Percentiles rank a stretch among this genome's conserved stretches.
Evolutionary conservation across 2,888 invertebrate species (phyloP).

Genomic region (Proisotoma minuta): DNA sequence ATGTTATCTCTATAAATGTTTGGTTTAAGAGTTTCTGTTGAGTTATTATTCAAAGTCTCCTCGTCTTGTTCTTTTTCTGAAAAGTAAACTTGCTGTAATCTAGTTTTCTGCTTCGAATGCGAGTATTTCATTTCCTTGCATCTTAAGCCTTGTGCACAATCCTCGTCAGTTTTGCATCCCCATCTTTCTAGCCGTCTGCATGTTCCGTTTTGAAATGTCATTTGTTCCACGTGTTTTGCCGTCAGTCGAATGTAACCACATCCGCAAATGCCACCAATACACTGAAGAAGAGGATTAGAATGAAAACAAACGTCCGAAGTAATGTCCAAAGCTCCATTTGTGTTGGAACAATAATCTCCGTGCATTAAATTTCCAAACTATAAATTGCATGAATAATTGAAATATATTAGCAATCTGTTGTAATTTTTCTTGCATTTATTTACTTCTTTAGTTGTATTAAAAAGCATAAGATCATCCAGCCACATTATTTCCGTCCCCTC

Average conservation of each 20-base stretch:
- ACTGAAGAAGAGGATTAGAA: constrained; percentile 4
- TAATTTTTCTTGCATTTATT: neutral
- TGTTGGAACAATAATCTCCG: constrained; percentile 2
- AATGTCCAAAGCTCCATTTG: neutral
- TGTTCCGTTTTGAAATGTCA: neutral
- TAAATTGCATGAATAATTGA: neutral
- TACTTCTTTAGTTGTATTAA: neutral
- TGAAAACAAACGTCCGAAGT: constrained; percentile 5
- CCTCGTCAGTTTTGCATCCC: neutral
- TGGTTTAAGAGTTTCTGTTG: too few relatives aligned
- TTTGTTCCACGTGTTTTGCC: neutral
- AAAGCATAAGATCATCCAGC: neutral
- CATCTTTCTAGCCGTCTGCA: neutral
- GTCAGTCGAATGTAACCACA: neutral
- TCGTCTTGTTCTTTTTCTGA: too few relatives aligned
- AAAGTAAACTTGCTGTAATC: too few relatives aligned
- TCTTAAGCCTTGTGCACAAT: neutral
- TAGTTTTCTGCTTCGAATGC: too few relatives aligned
- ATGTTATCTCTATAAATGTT: too few relatives aligned
- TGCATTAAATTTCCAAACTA: constrained; percentile 3
- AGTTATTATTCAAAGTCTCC: too few relatives aligned
- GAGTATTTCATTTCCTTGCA: neutral
- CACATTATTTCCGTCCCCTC: constrained; percentile 6
- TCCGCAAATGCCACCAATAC: constrained; percentile 5
- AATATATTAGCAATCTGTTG: neutral